Evolutionary conservation across 2,888 invertebrate species (phyloP), one percentile per base, ranked within the genome.

Genomic region (Leptogaster cylindrica): DNA sequence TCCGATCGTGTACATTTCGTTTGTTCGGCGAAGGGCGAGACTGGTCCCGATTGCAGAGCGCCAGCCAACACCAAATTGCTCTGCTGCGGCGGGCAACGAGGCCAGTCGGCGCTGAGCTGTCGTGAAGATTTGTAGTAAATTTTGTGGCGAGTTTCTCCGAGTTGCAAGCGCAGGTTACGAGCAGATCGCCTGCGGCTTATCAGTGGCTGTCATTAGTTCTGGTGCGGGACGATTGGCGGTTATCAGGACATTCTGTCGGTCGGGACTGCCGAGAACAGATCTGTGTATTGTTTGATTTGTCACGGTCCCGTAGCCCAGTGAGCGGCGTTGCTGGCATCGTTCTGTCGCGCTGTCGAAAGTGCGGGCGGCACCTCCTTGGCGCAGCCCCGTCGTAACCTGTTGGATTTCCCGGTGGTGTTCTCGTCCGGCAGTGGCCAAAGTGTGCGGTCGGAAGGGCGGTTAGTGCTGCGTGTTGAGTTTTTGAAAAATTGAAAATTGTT

Each of bases 31-130:
- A 12, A 18, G 31, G n/a, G 18, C 46, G 3, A 1, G 67, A 65
- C 70, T 65, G 69, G 68, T 68, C 71, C 71, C 71, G 70, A 71
- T 71, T 71, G 69, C 70, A 70, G 70, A 52, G 48, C 58, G 5
- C 18, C 8, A 64, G 65, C 31, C 36, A n/a, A n/a, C n/a, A n/a
- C 48, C 50, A 16, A 68, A 64, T 16, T 41, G 10, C 14, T 18
- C 41, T 18, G 18, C 41, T 14, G 14, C 71, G 58, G 46, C 20
- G n/a, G 12, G 2, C 33, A 20, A 14, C 2, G 63, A 50, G 2
- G 51, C 46, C 58, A 63, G 65, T 71, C 52, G 64, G 66, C n/a
- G 70, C 16, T 18, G 31, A 6, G 65, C 70, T 28, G 66, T 65
- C 36, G 68, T 65, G 58, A 14, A n/a, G 36, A 14, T 55, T 55